These are phyloP conservation scores for Progne subis DNA, from an alignment of 2,113 vertebrate species.

Conservation along the genomic window DNA sequence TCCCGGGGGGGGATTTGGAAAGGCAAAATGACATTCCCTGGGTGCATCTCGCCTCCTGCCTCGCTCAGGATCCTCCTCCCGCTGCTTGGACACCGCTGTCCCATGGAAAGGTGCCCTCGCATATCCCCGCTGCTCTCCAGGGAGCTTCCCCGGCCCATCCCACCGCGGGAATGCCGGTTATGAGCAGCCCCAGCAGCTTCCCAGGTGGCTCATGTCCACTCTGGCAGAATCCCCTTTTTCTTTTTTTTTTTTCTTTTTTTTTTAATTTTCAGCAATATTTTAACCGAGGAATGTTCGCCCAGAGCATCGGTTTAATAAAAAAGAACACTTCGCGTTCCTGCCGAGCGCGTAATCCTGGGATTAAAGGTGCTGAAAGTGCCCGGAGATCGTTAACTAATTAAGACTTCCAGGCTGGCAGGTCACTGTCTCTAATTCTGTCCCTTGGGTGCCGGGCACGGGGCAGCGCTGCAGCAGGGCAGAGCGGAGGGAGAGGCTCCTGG, in stretches of 20 bases:
- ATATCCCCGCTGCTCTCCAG: neutral
- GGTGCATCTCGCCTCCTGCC: neutral
- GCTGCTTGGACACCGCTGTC: neutral
- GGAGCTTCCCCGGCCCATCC: neutral
- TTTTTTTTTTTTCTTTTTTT: neutral
- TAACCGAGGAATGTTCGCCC: neutral
- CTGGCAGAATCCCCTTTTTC: neutral
- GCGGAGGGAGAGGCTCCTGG: neutral
- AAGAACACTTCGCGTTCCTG: neutral
- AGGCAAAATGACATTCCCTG: neutral
- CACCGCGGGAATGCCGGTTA: neutral
- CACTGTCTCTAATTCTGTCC: neutral
- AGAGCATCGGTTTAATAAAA: constrained; percentile 18
- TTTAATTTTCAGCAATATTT: neutral
- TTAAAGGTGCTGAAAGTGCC: constrained; percentile 1
- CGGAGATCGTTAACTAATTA: constrained; percentile 13
- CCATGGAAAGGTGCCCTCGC: neutral
- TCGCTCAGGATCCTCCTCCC: neutral
- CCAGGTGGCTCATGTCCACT: constrained; percentile 34
- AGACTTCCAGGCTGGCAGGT: neutral
- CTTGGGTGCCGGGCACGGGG: rapidly evolving
- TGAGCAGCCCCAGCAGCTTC: neutral
- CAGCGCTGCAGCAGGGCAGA: neutral
- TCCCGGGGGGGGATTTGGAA: neutral
- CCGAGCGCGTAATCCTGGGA: neutral